phyloP scores from a whole-genome alignment of 1,140 invertebrate species.

The Cotesia vestalis region DNA sequence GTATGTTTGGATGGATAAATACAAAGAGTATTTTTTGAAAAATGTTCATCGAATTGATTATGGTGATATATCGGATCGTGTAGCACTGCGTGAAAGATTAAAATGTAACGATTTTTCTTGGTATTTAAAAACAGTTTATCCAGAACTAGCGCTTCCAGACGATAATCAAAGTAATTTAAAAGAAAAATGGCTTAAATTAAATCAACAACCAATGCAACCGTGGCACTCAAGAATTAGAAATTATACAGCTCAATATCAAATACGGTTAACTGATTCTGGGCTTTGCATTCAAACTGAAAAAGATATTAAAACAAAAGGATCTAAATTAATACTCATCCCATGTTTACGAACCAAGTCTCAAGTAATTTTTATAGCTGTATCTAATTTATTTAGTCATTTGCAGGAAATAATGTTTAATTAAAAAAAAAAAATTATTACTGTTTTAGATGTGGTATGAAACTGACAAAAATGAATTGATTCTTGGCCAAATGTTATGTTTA shows the following conservation, averaged over 20 bases:
- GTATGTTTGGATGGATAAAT: conserved; percentile 94
- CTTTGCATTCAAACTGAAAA: conserved; percentile 83
- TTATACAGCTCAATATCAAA: conserved; percentile 77
- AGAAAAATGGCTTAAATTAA: conserved; percentile 70
- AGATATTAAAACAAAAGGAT: conserved; percentile 81
- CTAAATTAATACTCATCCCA: conserved; percentile 73
- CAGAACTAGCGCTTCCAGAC: conserved; percentile 77
- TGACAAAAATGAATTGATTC: conserved; percentile 82
- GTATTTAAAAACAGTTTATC: conserved; percentile 94
- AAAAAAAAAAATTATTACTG: conserved; percentile 26
- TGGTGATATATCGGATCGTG: conserved; percentile 82
- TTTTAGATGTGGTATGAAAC: conserved; percentile 87
- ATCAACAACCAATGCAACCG: conserved; percentile 76
- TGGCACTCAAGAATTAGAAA: conserved; percentile 83
- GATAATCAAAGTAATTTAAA: conserved; percentile 69
- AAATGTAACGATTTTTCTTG: conserved; percentile 90
- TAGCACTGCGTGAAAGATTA: conserved; percentile 74
- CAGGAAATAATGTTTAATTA: conserved; percentile 14
- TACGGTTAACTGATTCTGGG: conserved; percentile 75
- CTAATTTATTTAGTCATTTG: conserved; percentile 30
- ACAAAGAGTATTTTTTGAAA: conserved; percentile 85
- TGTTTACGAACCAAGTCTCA: conserved; percentile 78
- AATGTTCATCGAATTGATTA: conserved; percentile 73
- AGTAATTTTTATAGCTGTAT: conserved; percentile 58
- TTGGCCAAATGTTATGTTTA: conserved; percentile 85